Percentiles rank a stretch among this genome's conserved stretches.
phyloP scores from a whole-genome alignment of 2,888 invertebrate species.

The Caenorhabditis sulstoni region DNA sequence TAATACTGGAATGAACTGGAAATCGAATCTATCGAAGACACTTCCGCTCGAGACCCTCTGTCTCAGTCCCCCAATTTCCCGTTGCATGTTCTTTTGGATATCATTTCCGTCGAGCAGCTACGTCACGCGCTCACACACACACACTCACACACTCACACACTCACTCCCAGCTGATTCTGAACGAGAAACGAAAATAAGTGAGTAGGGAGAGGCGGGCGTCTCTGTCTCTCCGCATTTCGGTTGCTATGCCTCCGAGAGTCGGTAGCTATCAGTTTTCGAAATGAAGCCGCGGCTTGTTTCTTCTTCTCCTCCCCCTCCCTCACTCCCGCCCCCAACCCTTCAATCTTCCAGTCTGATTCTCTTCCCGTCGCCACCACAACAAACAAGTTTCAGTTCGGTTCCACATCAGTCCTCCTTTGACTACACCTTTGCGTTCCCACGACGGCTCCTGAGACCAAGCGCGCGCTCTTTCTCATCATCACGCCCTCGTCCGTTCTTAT shows the following conservation, averaged over 20 bases:
- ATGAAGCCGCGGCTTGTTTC: no score
- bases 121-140: conserved; percentile 2
- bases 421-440: no score
- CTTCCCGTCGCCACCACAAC: no score
- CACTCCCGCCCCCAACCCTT: not conserved
- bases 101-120: not conserved
- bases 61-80: not conserved
- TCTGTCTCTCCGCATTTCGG: not conserved
- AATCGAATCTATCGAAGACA: no score
- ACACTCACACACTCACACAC: conserved; percentile 2
- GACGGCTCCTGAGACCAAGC: no score
- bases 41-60: not conserved
- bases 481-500: no score
- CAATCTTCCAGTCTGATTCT: not conserved
- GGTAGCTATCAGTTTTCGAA: no score
- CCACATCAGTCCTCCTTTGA: no score
- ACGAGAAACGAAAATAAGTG: conserved; percentile 3
- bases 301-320: not conserved
- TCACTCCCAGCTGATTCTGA: conserved; percentile 26
- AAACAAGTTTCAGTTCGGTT: no score
- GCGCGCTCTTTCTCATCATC: no score
- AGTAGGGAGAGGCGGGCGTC: conserved; percentile 1
- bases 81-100: no score
- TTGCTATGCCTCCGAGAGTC: not conserved
- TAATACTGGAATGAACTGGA: no score